A percentile compares a stretch with the other conserved stretches of the same genome.
Evolutionary conservation across 1,140 invertebrate species (phyloP).

Genomic region (Latrodectus geometricus): DNA sequence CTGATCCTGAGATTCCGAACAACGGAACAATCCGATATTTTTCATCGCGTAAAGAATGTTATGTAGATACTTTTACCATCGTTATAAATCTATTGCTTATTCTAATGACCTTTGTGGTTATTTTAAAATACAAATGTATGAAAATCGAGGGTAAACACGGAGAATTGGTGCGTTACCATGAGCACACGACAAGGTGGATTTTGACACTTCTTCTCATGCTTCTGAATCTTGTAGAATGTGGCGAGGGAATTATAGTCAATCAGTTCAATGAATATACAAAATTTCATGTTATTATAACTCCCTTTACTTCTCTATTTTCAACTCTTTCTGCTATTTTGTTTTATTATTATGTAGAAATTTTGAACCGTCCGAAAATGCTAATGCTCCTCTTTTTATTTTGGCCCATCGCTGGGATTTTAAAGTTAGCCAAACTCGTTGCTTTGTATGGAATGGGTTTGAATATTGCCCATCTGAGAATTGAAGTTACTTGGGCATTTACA

Average conservation of each 20-base stretch:
- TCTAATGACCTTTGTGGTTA: constrained; percentile 26
- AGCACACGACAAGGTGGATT: constrained; percentile 61
- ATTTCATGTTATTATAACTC: constrained; percentile 54
- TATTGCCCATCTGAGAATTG: constrained; percentile 53
- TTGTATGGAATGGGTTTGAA: constrained; percentile 54
- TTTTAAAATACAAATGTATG: constrained; percentile 26
- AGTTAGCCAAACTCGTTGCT: constrained; percentile 55
- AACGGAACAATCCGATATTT: constrained; percentile 24
- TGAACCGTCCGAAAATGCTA: constrained; percentile 49
- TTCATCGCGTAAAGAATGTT: constrained; percentile 42
- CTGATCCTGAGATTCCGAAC: constrained; percentile 6
- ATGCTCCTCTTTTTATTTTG: constrained; percentile 61
- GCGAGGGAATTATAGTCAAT: constrained; percentile 57
- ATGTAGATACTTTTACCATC: constrained; percentile 32
- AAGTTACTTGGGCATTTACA: constrained; percentile 49
- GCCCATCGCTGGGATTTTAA: constrained; percentile 44
- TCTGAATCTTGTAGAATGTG: constrained; percentile 56
- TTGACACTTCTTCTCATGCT: constrained; percentile 46
- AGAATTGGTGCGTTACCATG: constrained; percentile 47
- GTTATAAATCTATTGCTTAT: constrained; percentile 31
- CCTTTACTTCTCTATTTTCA: constrained; percentile 29
- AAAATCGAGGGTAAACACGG: constrained; percentile 23
- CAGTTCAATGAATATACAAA: constrained; percentile 43
- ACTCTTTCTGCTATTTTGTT: constrained; percentile 41
- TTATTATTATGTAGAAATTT: constrained; percentile 59